These are phyloP conservation scores for Neosalanx taihuensis DNA, from an alignment of 2,797 vertebrate species.

Conservation along the genomic window DNA sequence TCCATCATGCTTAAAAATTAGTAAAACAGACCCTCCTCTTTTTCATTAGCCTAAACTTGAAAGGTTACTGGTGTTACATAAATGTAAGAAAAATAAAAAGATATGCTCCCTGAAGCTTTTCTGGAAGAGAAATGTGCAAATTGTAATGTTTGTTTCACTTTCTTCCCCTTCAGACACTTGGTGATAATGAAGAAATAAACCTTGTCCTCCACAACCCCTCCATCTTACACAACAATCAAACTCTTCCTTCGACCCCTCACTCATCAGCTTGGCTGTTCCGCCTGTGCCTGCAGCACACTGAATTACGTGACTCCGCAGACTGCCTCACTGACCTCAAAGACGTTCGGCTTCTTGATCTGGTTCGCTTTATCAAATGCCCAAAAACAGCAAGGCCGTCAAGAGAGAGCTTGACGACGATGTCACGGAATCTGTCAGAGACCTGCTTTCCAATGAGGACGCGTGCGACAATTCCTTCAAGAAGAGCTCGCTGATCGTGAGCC, in stretches of 20 bases:
- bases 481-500: constrained; percentile 83
- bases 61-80: no score
- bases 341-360: constrained; percentile 59
- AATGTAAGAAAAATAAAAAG: no score
- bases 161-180: constrained; percentile 50
- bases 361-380: constrained; percentile 90
- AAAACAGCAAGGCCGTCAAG: constrained; percentile 95
- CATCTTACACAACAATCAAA: constrained; percentile 35
- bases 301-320: neutral
- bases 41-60: no score
- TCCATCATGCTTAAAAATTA: neutral
- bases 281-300: constrained; percentile 26
- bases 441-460: constrained; percentile 94
- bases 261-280: constrained; percentile 10
- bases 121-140: neutral
- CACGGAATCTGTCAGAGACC: constrained; percentile 94
- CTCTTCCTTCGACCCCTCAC: constrained; percentile 14
- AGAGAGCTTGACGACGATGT: constrained; percentile 95
- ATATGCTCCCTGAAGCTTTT: no score
- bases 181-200: constrained; percentile 72
- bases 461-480: constrained; percentile 93
- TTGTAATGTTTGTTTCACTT: constrained; percentile 10
- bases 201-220: constrained; percentile 17
- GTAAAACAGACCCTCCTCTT: no score
- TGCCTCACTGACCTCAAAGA: constrained; percentile 46